Conservation (phyloP, 2,888 invertebrate genomes). For the Trissonchulus latispiculum region DNA sequence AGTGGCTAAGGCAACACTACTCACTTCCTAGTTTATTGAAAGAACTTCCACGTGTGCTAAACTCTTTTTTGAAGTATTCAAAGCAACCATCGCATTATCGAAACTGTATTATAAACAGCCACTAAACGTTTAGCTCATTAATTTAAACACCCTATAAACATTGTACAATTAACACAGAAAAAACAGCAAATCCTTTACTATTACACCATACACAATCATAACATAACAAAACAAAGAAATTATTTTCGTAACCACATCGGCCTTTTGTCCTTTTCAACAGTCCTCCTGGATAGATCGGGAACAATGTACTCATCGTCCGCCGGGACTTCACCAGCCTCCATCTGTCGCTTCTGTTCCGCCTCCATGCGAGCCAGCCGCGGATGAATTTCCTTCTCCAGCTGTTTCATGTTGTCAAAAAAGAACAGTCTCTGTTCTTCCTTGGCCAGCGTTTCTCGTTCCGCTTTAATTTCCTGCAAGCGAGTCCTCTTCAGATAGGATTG, state of each 20-base stretch:
- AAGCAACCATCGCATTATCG: no score
- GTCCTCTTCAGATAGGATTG: background rate
- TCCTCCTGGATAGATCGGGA: slow-evolving; percentile 1
- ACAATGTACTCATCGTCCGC: slow-evolving; percentile 21
- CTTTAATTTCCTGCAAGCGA: slow-evolving; percentile 9
- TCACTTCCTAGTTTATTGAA: no score
- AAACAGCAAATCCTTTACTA: no score
- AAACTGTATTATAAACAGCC: no score
- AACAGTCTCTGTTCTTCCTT: background rate
- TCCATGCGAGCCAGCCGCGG: slow-evolving; percentile 1
- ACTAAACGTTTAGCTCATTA: no score
- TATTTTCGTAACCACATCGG: slow-evolving; percentile 7
- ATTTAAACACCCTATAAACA: no score
- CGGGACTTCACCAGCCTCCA: slow-evolving; percentile 8
- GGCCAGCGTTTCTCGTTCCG: background rate
- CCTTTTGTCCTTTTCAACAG: background rate
- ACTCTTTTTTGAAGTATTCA: no score
- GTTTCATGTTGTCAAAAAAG: slow-evolving; percentile 13
- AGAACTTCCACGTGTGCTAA: no score
- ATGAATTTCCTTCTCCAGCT: slow-evolving; percentile 15
- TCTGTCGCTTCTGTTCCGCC: background rate
- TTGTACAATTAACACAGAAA: no score
- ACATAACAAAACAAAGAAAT: no score
- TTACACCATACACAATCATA: no score
- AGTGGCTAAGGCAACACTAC: no score